phyloP scores from a whole-genome alignment of 1,140 invertebrate genomes.

The Semibalanus balanoides region DNA sequence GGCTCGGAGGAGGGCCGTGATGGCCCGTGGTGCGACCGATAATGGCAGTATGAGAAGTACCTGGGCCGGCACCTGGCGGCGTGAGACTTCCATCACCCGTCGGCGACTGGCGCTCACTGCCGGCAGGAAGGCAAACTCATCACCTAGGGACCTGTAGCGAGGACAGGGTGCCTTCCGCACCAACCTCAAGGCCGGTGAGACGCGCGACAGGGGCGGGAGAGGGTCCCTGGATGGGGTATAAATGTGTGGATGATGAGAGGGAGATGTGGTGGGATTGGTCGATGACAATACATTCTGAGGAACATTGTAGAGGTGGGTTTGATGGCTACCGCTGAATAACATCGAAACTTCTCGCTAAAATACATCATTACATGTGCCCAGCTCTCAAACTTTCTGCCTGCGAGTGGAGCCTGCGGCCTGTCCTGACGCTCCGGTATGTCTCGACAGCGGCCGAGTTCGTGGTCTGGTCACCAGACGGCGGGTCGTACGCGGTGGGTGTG shows the following conservation, averaged over 20 bases:
- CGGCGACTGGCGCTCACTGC: slow-evolving; percentile 72
- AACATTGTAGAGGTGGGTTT: no score
- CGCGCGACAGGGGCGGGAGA: background rate
- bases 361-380: no score
- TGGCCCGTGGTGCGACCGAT: slow-evolving; percentile 59
- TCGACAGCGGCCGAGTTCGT: slow-evolving; percentile 30
- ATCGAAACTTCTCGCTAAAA: no score
- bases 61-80: slow-evolving; percentile 33
- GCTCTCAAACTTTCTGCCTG: no score
- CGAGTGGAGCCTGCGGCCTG: no score
- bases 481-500: slow-evolving; percentile 53
- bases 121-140: slow-evolving; percentile 63
- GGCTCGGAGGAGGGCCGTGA: slow-evolving; percentile 70
- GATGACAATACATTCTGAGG: no score
- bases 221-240: background rate
- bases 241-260: no score
- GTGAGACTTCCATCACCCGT: slow-evolving; percentile 55
- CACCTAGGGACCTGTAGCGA: slow-evolving; percentile 89
- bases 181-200: slow-evolving; percentile 46
- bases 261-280: no score
- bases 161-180: slow-evolving; percentile 73
- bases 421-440: no score
- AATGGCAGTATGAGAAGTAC: slow-evolving; percentile 65
- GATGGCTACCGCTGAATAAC: no score
- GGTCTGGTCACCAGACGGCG: slow-evolving; percentile 44